Evolutionary conservation across 2,888 invertebrate genomes (phyloP).

Genomic region (Quadriops clusia): DNA sequence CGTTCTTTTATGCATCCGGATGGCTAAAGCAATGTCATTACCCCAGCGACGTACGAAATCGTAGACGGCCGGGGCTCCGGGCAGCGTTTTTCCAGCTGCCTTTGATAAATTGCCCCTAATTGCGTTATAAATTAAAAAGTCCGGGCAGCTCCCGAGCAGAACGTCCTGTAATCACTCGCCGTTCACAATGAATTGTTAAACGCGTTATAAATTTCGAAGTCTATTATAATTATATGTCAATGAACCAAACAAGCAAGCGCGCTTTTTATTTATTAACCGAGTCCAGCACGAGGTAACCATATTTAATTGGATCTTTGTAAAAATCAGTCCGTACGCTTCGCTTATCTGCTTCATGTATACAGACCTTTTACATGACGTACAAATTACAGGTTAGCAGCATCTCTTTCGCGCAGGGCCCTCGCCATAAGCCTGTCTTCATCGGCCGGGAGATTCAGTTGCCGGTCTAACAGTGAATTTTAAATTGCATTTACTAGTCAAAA

Average conservation of each 20-base stretch:
- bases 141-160: too few species aligned
- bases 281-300: conserved; percentile 21
- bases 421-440: too few species aligned
- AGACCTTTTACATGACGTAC: conserved; percentile 18
- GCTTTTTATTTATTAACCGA: conserved; percentile 20
- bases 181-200: conserved; percentile 16
- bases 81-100: conserved; percentile 3
- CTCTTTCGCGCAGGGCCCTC: too few species aligned
- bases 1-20: conserved; percentile 9
- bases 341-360: conserved; percentile 20
- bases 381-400: conserved; percentile 19
- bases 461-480: conserved; percentile 15
- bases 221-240: conserved; percentile 21
- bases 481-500: conserved; percentile 12
- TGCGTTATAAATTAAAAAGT: too few species aligned
- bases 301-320: conserved; percentile 27
- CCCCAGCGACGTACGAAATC: conserved; percentile 6
- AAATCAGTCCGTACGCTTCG: conserved; percentile 23
- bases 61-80: conserved; percentile 3
- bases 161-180: too few species aligned
- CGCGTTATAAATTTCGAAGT: conserved; percentile 19
- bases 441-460: conserved; percentile 4
- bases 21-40: conserved; percentile 8
- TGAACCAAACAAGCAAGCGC: conserved; percentile 20
- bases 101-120: too few species aligned